Evolutionary conservation across 92 coral and sea anemone genomes (phyloP).

Genomic region (Epizoanthus scotinus): DNA sequence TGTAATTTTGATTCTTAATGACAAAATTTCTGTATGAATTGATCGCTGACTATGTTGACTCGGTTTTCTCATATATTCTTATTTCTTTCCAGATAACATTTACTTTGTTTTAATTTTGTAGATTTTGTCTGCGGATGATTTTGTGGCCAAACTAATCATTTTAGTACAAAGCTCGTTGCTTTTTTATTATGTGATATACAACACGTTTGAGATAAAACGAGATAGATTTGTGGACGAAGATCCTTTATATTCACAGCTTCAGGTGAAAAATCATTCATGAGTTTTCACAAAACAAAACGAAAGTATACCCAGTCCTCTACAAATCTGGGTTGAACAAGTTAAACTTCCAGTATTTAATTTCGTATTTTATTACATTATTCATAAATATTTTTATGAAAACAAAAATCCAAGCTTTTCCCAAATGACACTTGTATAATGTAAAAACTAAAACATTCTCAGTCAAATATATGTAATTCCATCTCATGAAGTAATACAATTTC

Average conservation of each 20-base stretch:
- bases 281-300: not conserved
- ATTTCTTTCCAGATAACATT: conserved; percentile 1
- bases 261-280: not conserved
- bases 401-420: no score
- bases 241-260: conserved; percentile 1
- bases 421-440: no score
- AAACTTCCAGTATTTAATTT: not conserved
- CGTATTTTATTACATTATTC: not conserved
- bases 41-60: conserved; percentile 23
- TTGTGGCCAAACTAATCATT: not conserved
- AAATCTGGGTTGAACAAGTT: not conserved
- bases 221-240: not conserved
- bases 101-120: conserved; percentile 4
- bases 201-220: not conserved
- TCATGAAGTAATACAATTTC: not conserved
- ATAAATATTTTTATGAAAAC: not conserved
- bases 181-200: not conserved
- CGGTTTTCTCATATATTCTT: not conserved
- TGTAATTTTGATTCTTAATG: conserved; percentile 16
- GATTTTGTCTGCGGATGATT: not conserved
- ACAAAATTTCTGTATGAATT: conserved; percentile 35
- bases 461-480: conserved; percentile 3
- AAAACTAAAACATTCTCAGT: no score
- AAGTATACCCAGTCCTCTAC: not conserved
- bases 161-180: not conserved